Base-by-base conservation (phyloP, 2,113 vertebrate genomes). In the Rhinichthys klamathensis region DNA sequence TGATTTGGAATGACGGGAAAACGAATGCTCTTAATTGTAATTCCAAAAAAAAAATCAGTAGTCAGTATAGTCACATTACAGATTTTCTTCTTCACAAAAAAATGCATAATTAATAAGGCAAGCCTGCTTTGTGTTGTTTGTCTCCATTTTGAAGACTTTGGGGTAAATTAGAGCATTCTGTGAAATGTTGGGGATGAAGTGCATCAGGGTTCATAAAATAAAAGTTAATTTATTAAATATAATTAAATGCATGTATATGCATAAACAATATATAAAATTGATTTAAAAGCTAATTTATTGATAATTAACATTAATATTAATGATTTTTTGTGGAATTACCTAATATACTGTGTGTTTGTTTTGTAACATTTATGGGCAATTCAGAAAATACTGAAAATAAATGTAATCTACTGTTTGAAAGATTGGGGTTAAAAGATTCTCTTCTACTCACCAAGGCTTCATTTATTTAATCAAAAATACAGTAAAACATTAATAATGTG, bases 61-160 rank as follows among this genome's bases (percentile, higher is more conserved):
- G 30, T 30, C 30, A 30, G 30, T 30, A n/a, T 18, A 21, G 25
- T 18, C 46, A 18, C 44, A 51, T 54, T 21, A 51, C 74, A 76
- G 46, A 76, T 76, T 76, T 76, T 10, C 25, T 54, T 76, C 74
- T 51, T 11, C 74, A 54, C 74, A 6, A 76, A 30, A n/a, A 76
- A 32, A 12, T 54, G 25, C 74, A 54, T 76, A 54, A 76, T 76
- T 76, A 27, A 51, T 51, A 76, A 1, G 74, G 27, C 16, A 51
- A 51, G 41, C 27, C 74, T 54, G 27, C 41, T 73, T 46, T 27
- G 5, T 54, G 73, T 76, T 54, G 44, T 51, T 76, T 76, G 74
- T 54, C 27, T 76, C 46, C 3, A 54, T 51, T 76, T 76, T 32
- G n/a, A 49, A 46, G n/a, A 27, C 41, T 49, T 49, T 27, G 12